A percentile compares a stretch with the other conserved stretches of the same genome.
Evolutionary conservation across 2,888 invertebrate species (phyloP).

Genomic region (Leucophora obtusa): DNA sequence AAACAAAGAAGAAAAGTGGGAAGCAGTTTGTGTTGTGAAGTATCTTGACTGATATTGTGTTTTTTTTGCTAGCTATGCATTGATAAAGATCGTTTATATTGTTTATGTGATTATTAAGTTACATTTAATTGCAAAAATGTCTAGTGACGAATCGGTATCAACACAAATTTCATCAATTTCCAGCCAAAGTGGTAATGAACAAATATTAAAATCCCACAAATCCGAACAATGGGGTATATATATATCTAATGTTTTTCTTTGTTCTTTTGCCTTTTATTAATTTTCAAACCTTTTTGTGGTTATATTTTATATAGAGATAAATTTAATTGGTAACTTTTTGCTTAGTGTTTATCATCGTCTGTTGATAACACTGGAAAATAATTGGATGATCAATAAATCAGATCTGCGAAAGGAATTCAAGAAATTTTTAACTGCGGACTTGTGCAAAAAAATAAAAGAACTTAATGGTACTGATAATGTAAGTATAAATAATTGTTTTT

Average conservation of each 20-base stretch:
- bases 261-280: no score
- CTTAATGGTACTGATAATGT: slow-evolving; percentile 66
- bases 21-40: no score
- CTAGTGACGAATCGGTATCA: slow-evolving; percentile 31
- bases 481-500: slow-evolving; percentile 57
- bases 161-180: slow-evolving; percentile 11
- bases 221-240: slow-evolving; percentile 44
- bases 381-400: slow-evolving; percentile 69
- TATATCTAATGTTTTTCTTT: not conserved
- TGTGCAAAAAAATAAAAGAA: slow-evolving; percentile 14
- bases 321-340: slow-evolving; percentile 70
- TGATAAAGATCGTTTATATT: no score
- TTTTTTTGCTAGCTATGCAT: not conserved
- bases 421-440: slow-evolving; percentile 45
- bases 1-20: no score
- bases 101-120: no score
- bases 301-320: slow-evolving; percentile 65
- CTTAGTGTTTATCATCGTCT: slow-evolving; percentile 67
- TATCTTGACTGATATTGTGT: not conserved
- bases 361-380: slow-evolving; percentile 61
- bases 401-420: slow-evolving; percentile 65
- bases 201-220: slow-evolving; percentile 1
- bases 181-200: not conserved
- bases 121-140: no score
- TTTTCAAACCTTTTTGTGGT: no score